Evolutionary conservation across 2,797 vertebrate species (phyloP).

Genomic region (Centroberyx gerrardi): DNA sequence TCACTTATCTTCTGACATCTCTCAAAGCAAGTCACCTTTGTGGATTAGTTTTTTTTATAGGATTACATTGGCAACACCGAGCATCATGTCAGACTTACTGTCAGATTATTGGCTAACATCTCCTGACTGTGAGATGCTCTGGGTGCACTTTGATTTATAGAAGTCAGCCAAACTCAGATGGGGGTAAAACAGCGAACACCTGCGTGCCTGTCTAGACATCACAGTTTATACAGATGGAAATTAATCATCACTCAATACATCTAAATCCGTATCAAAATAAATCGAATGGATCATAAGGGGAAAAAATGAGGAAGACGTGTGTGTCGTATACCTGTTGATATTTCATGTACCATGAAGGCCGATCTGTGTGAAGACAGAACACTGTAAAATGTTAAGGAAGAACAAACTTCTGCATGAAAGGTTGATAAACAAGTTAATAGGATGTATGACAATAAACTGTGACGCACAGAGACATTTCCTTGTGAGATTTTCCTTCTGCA

Average conservation of each 20-base stretch:
- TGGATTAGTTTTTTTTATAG: not conserved
- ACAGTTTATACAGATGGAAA: too few species aligned
- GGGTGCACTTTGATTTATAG: not conserved
- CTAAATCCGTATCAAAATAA: too few species aligned
- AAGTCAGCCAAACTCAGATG: not conserved
- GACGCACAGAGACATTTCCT: slow-evolving; percentile 20
- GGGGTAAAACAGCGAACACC: too few species aligned
- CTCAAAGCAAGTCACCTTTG: slow-evolving; percentile 21
- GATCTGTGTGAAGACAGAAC: not conserved
- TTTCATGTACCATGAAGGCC: not conserved
- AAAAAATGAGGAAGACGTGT: not conserved
- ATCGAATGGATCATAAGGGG: too few species aligned
- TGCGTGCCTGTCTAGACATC: too few species aligned
- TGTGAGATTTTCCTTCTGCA: slow-evolving; percentile 23
- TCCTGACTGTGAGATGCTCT: slow-evolving; percentile 1
- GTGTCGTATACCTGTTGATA: not conserved
- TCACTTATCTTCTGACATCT: not conserved
- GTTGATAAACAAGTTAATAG: slow-evolving; percentile 5
- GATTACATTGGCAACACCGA: slow-evolving; percentile 18
- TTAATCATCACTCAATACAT: too few species aligned
- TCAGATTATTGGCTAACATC: slow-evolving; percentile 24
- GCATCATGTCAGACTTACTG: slow-evolving; percentile 1
- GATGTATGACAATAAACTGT: slow-evolving; percentile 4
- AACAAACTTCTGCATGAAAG: not conserved
- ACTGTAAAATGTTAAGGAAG: not conserved